A percentile compares a stretch with the other conserved stretches of the same genome.
Evolutionary conservation across 2,888 invertebrate genomes (phyloP).

Genomic region (Artemia sinica): DNA sequence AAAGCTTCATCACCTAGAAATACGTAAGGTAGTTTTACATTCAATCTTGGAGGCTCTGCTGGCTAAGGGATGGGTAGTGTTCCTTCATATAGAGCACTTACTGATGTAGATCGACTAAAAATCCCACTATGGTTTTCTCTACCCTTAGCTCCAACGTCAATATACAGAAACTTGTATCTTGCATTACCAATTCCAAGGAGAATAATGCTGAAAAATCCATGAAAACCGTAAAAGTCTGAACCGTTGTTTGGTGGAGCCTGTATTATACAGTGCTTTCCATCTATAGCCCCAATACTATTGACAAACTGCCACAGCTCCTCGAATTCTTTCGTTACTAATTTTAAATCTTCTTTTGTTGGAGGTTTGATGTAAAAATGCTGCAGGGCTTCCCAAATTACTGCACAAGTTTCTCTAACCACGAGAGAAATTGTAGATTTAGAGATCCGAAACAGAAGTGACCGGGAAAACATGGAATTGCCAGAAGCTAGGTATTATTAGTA

Average conservation of each 20-base stretch:
- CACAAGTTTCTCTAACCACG: background rate
- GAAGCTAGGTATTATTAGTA: too few relatives aligned
- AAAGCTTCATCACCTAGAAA: slow-evolving; percentile 28
- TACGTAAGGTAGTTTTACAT: slow-evolving; percentile 25
- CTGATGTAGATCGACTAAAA: slow-evolving; percentile 20
- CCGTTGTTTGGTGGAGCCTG: background rate
- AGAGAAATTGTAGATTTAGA: background rate
- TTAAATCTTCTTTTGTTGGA: background rate
- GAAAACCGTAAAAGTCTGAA: background rate
- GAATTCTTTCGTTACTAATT: background rate
- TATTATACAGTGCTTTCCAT: slow-evolving; percentile 5
- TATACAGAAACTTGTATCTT: slow-evolving; percentile 27
- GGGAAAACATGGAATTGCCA: background rate
- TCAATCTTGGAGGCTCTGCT: slow-evolving; percentile 27
- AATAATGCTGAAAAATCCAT: slow-evolving; percentile 28
- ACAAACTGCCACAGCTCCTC: background rate
- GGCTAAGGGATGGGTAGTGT: slow-evolving; percentile 25
- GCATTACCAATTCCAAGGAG: slow-evolving; percentile 28
- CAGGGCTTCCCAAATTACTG: background rate
- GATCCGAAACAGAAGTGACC: background rate
- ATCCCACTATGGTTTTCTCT: slow-evolving; percentile 27
- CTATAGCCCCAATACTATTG: background rate
- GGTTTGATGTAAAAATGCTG: background rate
- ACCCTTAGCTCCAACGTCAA: slow-evolving; percentile 28
- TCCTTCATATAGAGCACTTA: slow-evolving; percentile 16